Conservation (phyloP, 2,888 invertebrate species). For the Listrodromus nycthemerus region DNA sequence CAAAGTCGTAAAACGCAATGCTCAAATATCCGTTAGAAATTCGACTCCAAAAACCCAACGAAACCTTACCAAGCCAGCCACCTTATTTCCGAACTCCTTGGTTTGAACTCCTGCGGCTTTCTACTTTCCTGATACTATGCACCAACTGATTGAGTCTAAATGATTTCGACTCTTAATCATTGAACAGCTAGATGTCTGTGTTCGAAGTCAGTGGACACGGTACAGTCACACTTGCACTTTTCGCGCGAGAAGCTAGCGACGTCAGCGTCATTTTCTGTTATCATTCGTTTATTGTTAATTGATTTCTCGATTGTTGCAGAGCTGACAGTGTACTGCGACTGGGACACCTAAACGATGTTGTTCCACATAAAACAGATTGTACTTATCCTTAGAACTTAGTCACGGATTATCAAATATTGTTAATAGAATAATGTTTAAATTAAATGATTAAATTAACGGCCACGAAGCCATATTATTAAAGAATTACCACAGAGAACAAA, state of each 20-base stretch:
- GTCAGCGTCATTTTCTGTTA: not conserved
- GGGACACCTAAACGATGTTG: not conserved
- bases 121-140: constrained; percentile 77
- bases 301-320: not conserved
- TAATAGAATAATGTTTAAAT: constrained; percentile 4
- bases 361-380: not conserved
- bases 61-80: constrained; percentile 42
- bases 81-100: constrained; percentile 69
- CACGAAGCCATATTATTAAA: not conserved
- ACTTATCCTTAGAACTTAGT: not conserved
- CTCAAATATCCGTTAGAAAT: constrained; percentile 11
- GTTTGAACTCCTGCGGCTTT: constrained; percentile 67
- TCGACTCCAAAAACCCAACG: not conserved
- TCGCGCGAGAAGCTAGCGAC: not conserved
- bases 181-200: constrained; percentile 67
- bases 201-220: constrained; percentile 53
- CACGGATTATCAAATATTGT: not conserved
- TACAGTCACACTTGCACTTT: constrained; percentile 6
- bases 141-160: constrained; percentile 81
- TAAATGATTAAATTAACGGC: not conserved
- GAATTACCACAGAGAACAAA: no score
- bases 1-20: not conserved
- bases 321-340: not conserved
- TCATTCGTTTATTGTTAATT: constrained; percentile 3
- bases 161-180: constrained; percentile 80